These are phyloP conservation scores for Chrysolina oricalcia DNA, from an alignment of 2,888 invertebrate genomes.

Conservation along the genomic window DNA sequence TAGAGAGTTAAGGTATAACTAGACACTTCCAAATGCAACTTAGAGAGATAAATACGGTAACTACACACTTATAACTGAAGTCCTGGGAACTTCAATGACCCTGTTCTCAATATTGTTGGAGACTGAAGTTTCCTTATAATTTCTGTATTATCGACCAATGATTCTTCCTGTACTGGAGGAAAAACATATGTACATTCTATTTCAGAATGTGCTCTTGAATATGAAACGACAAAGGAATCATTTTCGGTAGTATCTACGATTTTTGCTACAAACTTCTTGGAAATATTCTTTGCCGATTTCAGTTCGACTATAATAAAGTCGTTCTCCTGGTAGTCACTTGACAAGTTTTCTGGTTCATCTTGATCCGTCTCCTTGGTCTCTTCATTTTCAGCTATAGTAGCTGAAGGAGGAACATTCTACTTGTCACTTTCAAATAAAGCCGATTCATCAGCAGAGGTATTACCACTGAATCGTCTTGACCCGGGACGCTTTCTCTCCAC, in stretches of 20 bases:
- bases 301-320: slow-evolving; percentile 16
- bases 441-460: slow-evolving; percentile 19
- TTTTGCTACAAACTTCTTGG: slow-evolving; percentile 27
- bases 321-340: slow-evolving; percentile 25
- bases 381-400: slow-evolving; percentile 6
- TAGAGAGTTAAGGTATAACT: no score
- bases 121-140: slow-evolving; percentile 22
- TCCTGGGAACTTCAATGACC: slow-evolving; percentile 23
- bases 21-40: background rate
- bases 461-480: slow-evolving; percentile 21
- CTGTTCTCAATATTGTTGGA: slow-evolving; percentile 23
- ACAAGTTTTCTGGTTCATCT: slow-evolving; percentile 22
- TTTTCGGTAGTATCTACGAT: slow-evolving; percentile 19
- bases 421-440: slow-evolving; percentile 26
- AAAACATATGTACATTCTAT: slow-evolving; percentile 23
- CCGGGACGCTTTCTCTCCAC: slow-evolving; percentile 17
- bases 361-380: background rate
- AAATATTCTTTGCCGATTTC: slow-evolving; percentile 26
- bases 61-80: slow-evolving; percentile 23
- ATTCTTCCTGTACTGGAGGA: slow-evolving; percentile 25
- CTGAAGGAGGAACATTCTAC: slow-evolving; percentile 15
- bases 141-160: slow-evolving; percentile 15
- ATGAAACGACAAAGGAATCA: slow-evolving; percentile 26
- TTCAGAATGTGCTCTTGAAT: slow-evolving; percentile 24
- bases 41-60: slow-evolving; percentile 11